A percentile compares a stretch with the other conserved stretches of the same genome.
Evolutionary conservation across 2,888 invertebrate species (phyloP).

Genomic region (Notodonta ziczac): DNA sequence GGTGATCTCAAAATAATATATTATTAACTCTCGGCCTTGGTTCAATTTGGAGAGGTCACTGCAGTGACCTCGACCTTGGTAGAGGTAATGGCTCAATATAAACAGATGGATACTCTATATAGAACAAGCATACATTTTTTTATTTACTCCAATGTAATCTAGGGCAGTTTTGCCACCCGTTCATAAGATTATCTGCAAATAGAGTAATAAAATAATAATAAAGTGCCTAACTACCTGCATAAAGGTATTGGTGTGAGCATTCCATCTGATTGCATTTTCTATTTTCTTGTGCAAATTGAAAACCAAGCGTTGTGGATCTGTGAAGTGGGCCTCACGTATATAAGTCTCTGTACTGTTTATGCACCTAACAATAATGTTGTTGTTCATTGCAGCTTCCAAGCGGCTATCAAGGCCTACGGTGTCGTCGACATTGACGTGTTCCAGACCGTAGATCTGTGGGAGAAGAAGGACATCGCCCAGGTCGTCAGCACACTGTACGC

Average conservation of each 20-base stretch:
- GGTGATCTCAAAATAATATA: not conserved
- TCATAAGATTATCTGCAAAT: not conserved
- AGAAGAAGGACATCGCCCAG: conserved; percentile 95
- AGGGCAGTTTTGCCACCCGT: not conserved
- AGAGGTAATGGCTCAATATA: too few species aligned
- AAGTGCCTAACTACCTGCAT: not conserved
- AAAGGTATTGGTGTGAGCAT: not conserved
- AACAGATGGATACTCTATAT: too few species aligned
- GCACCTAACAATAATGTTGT: not conserved
- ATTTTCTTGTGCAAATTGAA: not conserved
- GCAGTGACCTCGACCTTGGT: not conserved
- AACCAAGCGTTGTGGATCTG: too few species aligned
- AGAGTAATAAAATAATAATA: not conserved
- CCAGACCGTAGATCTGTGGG: conserved; percentile 98
- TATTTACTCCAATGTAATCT: not conserved
- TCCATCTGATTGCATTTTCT: not conserved
- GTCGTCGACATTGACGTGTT: conserved; percentile 96
- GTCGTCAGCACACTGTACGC: conserved; percentile 94
- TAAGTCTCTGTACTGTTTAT: too few species aligned
- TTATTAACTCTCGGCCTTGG: not conserved
- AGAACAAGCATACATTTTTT: too few species aligned
- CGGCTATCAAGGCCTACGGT: conserved; percentile 93
- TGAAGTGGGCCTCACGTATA: too few species aligned
- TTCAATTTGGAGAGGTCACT: not conserved
- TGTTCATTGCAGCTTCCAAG: conserved; percentile 87